A percentile compares a stretch with the other conserved stretches of the same genome.
Evolutionary conservation across 1,140 invertebrate species (phyloP).

Genomic region (Drosophila triauraria): DNA sequence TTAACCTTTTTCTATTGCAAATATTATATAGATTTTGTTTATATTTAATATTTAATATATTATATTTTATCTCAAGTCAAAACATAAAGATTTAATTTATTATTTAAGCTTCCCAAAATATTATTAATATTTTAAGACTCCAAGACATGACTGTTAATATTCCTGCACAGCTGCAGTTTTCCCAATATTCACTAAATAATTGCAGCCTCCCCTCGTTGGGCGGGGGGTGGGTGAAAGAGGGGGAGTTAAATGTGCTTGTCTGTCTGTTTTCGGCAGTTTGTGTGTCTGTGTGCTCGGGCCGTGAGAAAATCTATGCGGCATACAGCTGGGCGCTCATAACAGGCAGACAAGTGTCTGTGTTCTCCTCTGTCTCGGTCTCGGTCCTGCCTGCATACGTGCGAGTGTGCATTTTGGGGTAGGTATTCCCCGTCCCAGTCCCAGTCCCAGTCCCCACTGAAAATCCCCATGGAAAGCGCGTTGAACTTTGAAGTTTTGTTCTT

Average conservation of each 20-base stretch:
- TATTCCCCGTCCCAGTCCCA: background rate
- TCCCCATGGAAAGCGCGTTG: slow-evolving; percentile 56
- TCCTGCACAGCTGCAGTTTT: background rate
- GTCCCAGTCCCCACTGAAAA: background rate
- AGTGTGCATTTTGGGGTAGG: slow-evolving; percentile 38
- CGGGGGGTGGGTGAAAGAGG: background rate
- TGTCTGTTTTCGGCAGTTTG: slow-evolving; percentile 10
- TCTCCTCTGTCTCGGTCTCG: background rate
- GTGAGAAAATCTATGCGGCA: slow-evolving; percentile 82
- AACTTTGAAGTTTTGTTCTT: slow-evolving; percentile 64
- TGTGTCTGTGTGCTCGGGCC: slow-evolving; percentile 44
- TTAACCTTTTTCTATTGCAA: no score
- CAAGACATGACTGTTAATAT: background rate
- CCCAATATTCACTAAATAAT: background rate
- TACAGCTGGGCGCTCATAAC: slow-evolving; percentile 78
- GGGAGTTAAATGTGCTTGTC: background rate
- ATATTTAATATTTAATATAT: no score
- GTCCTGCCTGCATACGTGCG: background rate
- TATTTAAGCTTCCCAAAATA: no score
- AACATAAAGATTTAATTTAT: no score
- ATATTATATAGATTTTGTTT: no score
- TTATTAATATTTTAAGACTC: background rate
- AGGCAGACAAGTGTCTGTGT: slow-evolving; percentile 43
- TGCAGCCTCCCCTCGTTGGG: slow-evolving; percentile 2
- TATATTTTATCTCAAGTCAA: no score